Evolutionary conservation across 2,113 vertebrate species (phyloP).

Genomic region (Scomber scombrus): DNA sequence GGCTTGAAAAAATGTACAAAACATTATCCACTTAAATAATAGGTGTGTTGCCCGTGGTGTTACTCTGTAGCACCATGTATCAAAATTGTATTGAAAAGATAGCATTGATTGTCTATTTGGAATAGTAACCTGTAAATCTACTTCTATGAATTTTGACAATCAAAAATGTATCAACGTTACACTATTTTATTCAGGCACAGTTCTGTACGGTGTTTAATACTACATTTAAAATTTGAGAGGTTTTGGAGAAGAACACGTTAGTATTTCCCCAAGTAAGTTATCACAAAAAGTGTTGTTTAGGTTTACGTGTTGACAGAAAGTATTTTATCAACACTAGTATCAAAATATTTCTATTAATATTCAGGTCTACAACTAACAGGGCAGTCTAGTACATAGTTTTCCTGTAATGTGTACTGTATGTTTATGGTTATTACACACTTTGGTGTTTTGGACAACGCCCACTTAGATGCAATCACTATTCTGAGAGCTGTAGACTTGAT

Average conservation of each 20-base stretch:
- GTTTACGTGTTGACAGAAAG: no score
- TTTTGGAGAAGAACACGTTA: neutral
- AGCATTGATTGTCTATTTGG: no score
- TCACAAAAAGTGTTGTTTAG: neutral
- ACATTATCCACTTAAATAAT: neutral
- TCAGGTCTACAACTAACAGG: neutral
- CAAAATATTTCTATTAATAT: neutral
- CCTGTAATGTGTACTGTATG: conserved; percentile 18
- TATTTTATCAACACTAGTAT: neutral
- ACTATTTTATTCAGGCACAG: no score
- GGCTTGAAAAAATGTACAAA: no score
- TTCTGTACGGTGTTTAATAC: neutral
- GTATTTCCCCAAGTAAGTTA: neutral
- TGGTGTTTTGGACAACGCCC: conserved; percentile 34
- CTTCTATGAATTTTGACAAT: no score
- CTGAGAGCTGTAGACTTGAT: conserved; percentile 39
- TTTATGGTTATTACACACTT: conserved; percentile 49
- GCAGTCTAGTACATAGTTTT: neutral
- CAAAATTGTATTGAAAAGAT: neutral
- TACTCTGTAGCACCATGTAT: neutral
- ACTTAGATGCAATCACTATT: conserved; percentile 39
- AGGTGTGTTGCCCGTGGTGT: no score
- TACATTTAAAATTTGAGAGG: no score
- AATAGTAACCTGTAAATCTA: no score
- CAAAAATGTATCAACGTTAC: no score